These are phyloP conservation scores for Eurypyga helias DNA, from an alignment of 2,113 vertebrate species.

Conservation along the genomic window DNA sequence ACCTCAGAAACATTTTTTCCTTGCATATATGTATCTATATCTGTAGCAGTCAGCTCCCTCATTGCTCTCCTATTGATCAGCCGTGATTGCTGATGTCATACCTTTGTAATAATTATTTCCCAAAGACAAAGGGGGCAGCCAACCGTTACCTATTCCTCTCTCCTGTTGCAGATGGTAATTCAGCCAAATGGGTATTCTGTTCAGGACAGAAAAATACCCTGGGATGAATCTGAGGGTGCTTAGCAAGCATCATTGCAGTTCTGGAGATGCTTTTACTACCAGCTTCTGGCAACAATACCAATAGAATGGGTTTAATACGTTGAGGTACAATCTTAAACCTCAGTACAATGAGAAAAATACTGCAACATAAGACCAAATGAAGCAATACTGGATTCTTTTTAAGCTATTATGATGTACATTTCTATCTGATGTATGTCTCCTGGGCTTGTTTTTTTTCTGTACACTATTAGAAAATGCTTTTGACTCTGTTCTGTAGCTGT, in stretches of 20 bases:
- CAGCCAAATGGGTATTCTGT: neutral
- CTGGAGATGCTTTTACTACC: neutral
- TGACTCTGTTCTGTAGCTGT: neutral
- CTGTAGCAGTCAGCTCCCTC: neutral
- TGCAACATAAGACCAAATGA: neutral
- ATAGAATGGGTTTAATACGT: neutral
- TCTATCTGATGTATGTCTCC: neutral
- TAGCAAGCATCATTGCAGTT: conserved; percentile 17
- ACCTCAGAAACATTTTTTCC: neutral
- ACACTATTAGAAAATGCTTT: neutral
- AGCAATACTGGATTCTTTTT: neutral
- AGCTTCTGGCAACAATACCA: neutral
- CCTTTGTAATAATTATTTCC: neutral
- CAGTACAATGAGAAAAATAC: neutral
- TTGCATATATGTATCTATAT: neutral
- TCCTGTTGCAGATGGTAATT: neutral
- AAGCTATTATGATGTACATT: neutral
- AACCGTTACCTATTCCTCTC: neutral
- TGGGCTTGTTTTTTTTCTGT: conserved; percentile 19
- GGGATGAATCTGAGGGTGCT: neutral
- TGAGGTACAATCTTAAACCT: neutral
- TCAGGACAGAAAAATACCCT: conserved; percentile 8
- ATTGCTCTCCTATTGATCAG: neutral
- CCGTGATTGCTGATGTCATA: neutral
- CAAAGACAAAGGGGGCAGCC: neutral